Base-by-base conservation (phyloP, 2,113 vertebrate species). In the Rhineura floridana region DNA sequence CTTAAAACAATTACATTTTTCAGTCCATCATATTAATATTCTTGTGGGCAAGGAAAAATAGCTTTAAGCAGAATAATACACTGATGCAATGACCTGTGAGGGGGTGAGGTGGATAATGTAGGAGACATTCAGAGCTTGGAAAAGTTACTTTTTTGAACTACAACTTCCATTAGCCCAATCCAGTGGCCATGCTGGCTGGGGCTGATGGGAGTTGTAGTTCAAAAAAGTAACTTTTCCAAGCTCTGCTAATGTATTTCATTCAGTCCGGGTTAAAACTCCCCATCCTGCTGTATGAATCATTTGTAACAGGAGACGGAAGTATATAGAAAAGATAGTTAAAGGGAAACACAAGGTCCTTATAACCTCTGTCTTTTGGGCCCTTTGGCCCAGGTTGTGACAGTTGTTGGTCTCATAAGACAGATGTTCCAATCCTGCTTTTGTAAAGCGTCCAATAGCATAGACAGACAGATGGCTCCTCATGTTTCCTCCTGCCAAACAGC, bases 161-260 rank as follows among this genome's bases (percentile, higher is more conserved):
- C n/a, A n/a, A n/a, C n/a, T n/a, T n/a, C n/a, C n/a, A n/a, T n/a
- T n/a, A n/a, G n/a, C n/a, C n/a, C n/a, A n/a, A n/a, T n/a, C n/a
- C n/a, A n/a, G n/a, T n/a, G n/a, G n/a, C n/a, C n/a, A n/a, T n/a
- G n/a, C n/a, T n/a, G n/a, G n/a, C n/a, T n/a, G n/a, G n/a, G n/a
- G n/a, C n/a, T n/a, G n/a, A n/a, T n/a, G n/a, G n/a, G n/a, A n/a
- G n/a, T n/a, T n/a, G n/a, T n/a, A n/a, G n/a, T n/a, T n/a, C n/a
- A n/a, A n/a, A n/a, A n/a, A n/a, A n/a, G n/a, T n/a, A n/a, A n/a
- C n/a, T n/a, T n/a, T n/a, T n/a, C n/a, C n/a, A n/a, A n/a, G n/a
- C n/a, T n/a, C n/a, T n/a, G n/a, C n/a, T 10, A 87, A 13, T 4
- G 67, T 39, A 87, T 87, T 91, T 93, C 80, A 92, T 92, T 91